Evolutionary conservation across 2,797 vertebrate genomes (phyloP).

Genomic region (Malurus leucopterus): DNA sequence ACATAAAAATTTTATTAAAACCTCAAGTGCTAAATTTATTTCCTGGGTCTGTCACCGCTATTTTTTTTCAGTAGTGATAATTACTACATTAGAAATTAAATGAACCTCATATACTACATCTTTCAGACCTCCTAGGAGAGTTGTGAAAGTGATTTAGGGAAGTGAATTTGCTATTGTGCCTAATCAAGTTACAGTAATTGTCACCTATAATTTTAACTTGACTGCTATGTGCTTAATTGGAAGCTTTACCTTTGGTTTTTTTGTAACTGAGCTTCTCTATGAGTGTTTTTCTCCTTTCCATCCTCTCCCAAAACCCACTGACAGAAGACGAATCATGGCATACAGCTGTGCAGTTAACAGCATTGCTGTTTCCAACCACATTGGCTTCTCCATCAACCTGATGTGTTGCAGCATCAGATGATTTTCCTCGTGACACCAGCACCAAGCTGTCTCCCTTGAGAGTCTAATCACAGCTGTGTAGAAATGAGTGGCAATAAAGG

Average conservation of each 20-base stretch:
- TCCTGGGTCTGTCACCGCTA: conserved; percentile 57
- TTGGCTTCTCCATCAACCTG: background rate
- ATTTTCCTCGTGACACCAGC: background rate
- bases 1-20: conserved; percentile 71
- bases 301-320: background rate
- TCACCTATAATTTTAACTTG: conserved; percentile 70
- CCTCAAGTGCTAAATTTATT: conserved; percentile 69
- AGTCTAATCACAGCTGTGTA: background rate
- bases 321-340: background rate
- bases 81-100: conserved; percentile 74
- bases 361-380: background rate
- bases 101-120: conserved; percentile 68
- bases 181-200: conserved; percentile 72
- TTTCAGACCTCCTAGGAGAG: conserved; percentile 63
- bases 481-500: background rate
- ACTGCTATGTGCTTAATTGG: conserved; percentile 54
- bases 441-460: background rate
- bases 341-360: background rate
- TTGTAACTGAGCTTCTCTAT: background rate
- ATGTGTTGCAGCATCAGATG: background rate
- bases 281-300: background rate
- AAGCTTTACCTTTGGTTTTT: conserved; percentile 29
- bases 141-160: conserved; percentile 64
- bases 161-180: conserved; percentile 59
- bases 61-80: conserved; percentile 67